Conservation (phyloP, 2,797 vertebrate genomes). For the Simalia tracyae region DNA sequence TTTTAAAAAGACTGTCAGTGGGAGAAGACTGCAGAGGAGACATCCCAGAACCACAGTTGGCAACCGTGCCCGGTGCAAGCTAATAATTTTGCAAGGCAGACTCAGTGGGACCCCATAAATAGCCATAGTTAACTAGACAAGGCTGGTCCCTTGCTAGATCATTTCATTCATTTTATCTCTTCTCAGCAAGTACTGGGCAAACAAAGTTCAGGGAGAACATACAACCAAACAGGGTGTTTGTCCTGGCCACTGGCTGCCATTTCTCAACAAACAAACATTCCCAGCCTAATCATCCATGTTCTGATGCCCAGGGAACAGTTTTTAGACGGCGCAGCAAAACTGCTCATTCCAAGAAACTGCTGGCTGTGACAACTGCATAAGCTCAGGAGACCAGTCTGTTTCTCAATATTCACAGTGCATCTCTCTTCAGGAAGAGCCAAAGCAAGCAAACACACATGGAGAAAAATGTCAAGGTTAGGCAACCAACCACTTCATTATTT, state of each 20-base stretch:
- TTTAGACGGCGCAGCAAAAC: slow-evolving; percentile 51
- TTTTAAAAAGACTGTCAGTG: neutral
- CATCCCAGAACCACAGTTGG: neutral
- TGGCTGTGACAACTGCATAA: slow-evolving; percentile 1
- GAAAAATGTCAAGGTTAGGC: slow-evolving; percentile 49
- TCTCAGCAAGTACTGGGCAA: slow-evolving; percentile 46
- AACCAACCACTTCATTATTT: slow-evolving; percentile 47
- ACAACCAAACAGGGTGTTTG: slow-evolving; percentile 50
- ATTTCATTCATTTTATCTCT: slow-evolving; percentile 49
- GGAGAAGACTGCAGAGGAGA: neutral
- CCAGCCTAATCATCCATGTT: slow-evolving; percentile 55
- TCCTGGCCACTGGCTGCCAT: slow-evolving; percentile 40
- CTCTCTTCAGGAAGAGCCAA: slow-evolving; percentile 34
- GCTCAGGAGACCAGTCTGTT: slow-evolving; percentile 30
- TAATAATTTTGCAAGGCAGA: slow-evolving; percentile 5
- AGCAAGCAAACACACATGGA: slow-evolving; percentile 47
- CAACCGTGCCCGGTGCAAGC: neutral
- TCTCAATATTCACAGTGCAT: neutral
- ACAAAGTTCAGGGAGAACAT: slow-evolving; percentile 25
- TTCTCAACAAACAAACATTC: slow-evolving; percentile 49
- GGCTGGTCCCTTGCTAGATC: neutral
- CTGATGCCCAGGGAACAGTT: slow-evolving; percentile 60
- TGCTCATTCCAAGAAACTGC: slow-evolving; percentile 48
- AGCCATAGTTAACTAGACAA: neutral
- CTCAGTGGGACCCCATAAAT: slow-evolving; percentile 12